A percentile compares a stretch with the other conserved stretches of the same genome.
Conservation (phyloP, 2,888 invertebrate genomes). For the Bellardia pandia region DNA sequence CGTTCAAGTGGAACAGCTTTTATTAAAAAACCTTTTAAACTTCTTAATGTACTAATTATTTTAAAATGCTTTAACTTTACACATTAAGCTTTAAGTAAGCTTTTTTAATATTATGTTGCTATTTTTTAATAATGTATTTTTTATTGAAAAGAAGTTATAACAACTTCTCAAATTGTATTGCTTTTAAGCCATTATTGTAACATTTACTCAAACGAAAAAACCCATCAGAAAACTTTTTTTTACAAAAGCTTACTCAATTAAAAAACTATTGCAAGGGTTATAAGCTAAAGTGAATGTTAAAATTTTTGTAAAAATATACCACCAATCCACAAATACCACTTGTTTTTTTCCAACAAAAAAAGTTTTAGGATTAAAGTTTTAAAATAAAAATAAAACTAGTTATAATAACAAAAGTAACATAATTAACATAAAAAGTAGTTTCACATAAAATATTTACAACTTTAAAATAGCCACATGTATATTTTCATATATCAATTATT, state of each 20-base stretch:
- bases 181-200: too few relatives aligned
- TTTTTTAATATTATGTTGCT: too few relatives aligned
- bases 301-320: not conserved
- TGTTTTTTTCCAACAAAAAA: not conserved
- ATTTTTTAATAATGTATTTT: too few relatives aligned
- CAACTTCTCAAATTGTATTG: too few relatives aligned
- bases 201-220: too few relatives aligned
- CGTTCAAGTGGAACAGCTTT: too few relatives aligned
- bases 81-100: too few relatives aligned
- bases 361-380: slow-evolving; percentile 21
- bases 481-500: too few relatives aligned
- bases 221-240: not conserved
- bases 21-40: too few relatives aligned
- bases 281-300: slow-evolving; percentile 18
- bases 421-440: slow-evolving; percentile 9
- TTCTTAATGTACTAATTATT: too few relatives aligned
- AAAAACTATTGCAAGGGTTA: slow-evolving; percentile 19
- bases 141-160: too few relatives aligned
- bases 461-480: not conserved
- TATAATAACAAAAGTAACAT: slow-evolving; percentile 17
- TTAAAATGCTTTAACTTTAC: too few relatives aligned
- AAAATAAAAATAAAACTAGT: not conserved
- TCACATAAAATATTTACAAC: slow-evolving; percentile 2
- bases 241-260: not conserved
- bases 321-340: slow-evolving; percentile 14